These are phyloP conservation scores for Equus quagga DNA, from an alignment of 2,113 vertebrate species.

Conservation along the genomic window DNA sequence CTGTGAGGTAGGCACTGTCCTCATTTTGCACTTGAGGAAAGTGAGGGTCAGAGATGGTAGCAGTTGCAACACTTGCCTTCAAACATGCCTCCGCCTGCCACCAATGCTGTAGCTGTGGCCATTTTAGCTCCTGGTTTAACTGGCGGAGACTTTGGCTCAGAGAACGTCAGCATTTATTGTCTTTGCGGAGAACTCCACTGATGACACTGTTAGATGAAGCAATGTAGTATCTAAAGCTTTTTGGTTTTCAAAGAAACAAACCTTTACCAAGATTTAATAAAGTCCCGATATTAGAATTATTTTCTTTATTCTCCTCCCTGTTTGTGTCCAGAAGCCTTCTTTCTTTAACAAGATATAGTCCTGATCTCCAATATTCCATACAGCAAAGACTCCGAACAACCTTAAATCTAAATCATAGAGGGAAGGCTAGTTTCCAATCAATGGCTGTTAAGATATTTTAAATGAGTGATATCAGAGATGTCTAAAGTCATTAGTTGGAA, in stretches of 20 bases:
- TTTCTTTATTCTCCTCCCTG: neutral
- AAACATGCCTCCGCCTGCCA: neutral
- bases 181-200: neutral
- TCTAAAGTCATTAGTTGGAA: neutral
- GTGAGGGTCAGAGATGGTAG: neutral
- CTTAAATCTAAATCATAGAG: neutral
- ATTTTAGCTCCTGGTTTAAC: conserved; percentile 8
- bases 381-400: neutral
- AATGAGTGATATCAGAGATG: neutral
- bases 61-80: neutral
- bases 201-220: neutral
- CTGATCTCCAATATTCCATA: neutral
- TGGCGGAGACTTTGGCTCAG: neutral
- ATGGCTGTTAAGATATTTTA: neutral
- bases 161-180: neutral
- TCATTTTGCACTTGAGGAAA: neutral
- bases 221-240: neutral
- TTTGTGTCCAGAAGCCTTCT: neutral
- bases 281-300: neutral
- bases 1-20: neutral
- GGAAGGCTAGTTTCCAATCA: neutral
- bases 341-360: neutral
- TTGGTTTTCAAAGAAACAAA: neutral
- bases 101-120: neutral
- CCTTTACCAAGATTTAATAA: conserved; percentile 28